Evolutionary conservation across 2,113 vertebrate genomes (phyloP), one percentile per base, ranked within the genome.

Genomic region (Copsychus sechellarum): DNA sequence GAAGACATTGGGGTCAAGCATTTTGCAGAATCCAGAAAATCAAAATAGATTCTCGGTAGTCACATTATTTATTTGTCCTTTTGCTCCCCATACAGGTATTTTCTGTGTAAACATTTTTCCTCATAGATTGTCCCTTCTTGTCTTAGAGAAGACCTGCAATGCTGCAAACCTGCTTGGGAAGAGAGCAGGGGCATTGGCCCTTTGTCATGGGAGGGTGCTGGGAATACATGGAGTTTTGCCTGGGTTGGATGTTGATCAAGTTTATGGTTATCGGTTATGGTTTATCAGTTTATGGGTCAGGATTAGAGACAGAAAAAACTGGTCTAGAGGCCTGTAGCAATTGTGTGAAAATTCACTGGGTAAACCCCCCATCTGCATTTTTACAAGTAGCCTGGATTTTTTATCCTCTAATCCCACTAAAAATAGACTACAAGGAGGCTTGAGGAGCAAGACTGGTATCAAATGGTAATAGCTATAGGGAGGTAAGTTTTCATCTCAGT

Each of bases 121-220:
- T 26, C 8, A 6, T 3, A 1, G 3, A 19, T 6, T 40, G 10
- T 26, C 14, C 45, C 4, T 6, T 23, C 40, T 60, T 12, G 2
- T n/a, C n/a, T 81, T 29, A 79, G 56, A 45, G 9, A 79, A 38
- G 28, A 40, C 6, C 19, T 79, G 23, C 4, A 58, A 0, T 50
- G 50, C 25, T 73, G 53, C 54, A 83, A 69, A 60, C 4, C 5
- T 72, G 25, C 33, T 7, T 10, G 28, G 38, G 74, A 18, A 48
- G 21, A 18, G 85, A 34, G 48, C 40, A 71, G 40, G 40, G 16
- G 9, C 4, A 48, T 25, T 4, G 17, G 29, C 17, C 24, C 42
- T 64, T 53, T 48, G 5, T 15, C 50, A 7, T 7, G 34, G 40
- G 21, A 48, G 0, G 8, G n/a, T 62, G 48, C 29, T 56, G 57